A percentile compares a stretch with the other conserved stretches of the same genome.
phyloP scores from a whole-genome alignment of 2,113 vertebrate species.

The Otus sunia region DNA sequence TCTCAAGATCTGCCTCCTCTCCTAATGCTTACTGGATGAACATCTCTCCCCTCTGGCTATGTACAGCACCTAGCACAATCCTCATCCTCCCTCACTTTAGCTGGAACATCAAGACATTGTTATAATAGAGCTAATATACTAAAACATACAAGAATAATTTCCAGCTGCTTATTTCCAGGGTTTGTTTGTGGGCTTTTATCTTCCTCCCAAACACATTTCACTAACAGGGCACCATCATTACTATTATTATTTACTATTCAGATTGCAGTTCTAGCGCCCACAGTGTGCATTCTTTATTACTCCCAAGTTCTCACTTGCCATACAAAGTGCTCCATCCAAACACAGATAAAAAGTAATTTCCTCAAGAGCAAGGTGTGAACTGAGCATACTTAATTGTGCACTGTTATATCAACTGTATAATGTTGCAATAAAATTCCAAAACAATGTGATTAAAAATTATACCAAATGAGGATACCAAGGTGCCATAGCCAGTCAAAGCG shows the following conservation, averaged over 20 bases:
- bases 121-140: not conserved
- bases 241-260: slow-evolving; percentile 65
- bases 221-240: slow-evolving; percentile 41
- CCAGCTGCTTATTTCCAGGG: not conserved
- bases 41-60: not conserved
- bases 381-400: slow-evolving; percentile 70
- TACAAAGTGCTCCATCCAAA: slow-evolving; percentile 35
- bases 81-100: not conserved
- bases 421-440: slow-evolving; percentile 76
- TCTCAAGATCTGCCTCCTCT: not conserved
- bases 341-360: slow-evolving; percentile 65
- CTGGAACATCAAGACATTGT: not conserved
- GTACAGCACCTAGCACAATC: not conserved
- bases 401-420: slow-evolving; percentile 64
- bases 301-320: slow-evolving; percentile 50
- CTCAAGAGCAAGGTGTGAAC: slow-evolving; percentile 69
- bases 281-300: slow-evolving; percentile 26
- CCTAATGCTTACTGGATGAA: not conserved
- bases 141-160: not conserved
- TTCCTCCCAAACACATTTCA: slow-evolving; percentile 17
- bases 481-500: slow-evolving; percentile 67
- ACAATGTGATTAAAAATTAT: slow-evolving; percentile 79
- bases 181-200: not conserved
- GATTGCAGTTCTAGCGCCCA: slow-evolving; percentile 25
- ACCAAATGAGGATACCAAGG: slow-evolving; percentile 66